phyloP scores from a whole-genome alignment of 2,888 invertebrate species.

The Liposcelis brunnea region DNA sequence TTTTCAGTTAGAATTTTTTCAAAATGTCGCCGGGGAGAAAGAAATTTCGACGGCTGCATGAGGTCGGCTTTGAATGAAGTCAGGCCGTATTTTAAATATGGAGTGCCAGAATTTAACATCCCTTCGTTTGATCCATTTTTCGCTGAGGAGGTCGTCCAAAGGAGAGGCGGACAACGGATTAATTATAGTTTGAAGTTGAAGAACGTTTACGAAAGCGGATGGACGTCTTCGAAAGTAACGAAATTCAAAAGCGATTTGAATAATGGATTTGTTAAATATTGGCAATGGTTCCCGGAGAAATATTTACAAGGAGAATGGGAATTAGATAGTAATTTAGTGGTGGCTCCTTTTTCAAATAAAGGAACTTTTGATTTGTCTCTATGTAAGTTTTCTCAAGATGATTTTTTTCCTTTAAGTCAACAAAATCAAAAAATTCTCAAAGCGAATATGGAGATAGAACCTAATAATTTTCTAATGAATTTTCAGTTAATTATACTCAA shows the following conservation, averaged over 20 bases:
- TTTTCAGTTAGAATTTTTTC: slow-evolving; percentile 17
- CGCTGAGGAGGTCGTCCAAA: slow-evolving; percentile 20
- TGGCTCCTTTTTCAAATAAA: slow-evolving; percentile 29
- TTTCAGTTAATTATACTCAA: slow-evolving; percentile 26
- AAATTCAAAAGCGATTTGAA: slow-evolving; percentile 36
- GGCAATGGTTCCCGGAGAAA: slow-evolving; percentile 71
- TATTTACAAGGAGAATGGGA: slow-evolving; percentile 50
- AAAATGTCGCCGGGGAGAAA: slow-evolving; percentile 17
- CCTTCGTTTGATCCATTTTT: slow-evolving; percentile 22
- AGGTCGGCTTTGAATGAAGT: slow-evolving; percentile 19
- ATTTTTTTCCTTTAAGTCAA: neutral
- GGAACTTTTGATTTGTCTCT: slow-evolving; percentile 62
- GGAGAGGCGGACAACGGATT: slow-evolving; percentile 18
- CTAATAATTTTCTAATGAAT: neutral
- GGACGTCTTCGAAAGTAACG: slow-evolving; percentile 21
- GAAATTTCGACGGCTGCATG: slow-evolving; percentile 21
- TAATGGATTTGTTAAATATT: slow-evolving; percentile 48
- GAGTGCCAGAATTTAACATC: slow-evolving; percentile 21
- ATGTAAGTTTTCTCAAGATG: slow-evolving; percentile 29
- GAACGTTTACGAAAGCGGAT: slow-evolving; percentile 22
- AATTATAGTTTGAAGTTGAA: slow-evolving; percentile 20
- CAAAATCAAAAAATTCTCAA: too few species aligned
- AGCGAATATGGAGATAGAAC: too few species aligned
- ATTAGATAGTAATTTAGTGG: slow-evolving; percentile 42
- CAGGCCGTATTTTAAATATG: slow-evolving; percentile 18